Percentiles rank a stretch among this genome's conserved stretches.
Conservation (phyloP, 2,113 vertebrate genomes). For the Chiloscyllium plagiosum region DNA sequence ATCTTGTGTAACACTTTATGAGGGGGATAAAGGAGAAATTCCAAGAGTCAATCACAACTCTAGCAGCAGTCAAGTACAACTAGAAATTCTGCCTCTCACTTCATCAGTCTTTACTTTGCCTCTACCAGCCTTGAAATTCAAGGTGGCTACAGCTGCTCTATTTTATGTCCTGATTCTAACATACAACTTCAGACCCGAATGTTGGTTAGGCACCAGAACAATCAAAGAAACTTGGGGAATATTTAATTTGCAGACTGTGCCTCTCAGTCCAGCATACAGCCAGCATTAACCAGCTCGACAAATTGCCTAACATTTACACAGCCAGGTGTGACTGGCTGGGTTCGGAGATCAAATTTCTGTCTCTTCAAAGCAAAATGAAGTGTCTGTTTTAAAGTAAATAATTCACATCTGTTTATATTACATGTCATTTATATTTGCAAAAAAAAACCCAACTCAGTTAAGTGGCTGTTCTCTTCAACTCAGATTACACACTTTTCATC, state of each 20-base stretch:
- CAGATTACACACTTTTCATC: neutral
- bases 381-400: neutral
- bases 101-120: neutral
- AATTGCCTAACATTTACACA: neutral
- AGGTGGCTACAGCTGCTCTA: neutral
- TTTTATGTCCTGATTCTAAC: neutral
- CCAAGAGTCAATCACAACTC: neutral
- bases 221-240: neutral
- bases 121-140: neutral
- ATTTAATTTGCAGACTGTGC: neutral
- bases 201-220: neutral
- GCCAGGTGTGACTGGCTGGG: neutral
- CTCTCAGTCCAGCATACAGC: neutral
- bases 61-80: neutral
- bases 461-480: neutral
- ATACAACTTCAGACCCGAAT: no score
- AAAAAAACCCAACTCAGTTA: neutral
- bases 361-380: conserved; percentile 2
- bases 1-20: neutral
- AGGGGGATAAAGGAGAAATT: neutral
- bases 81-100: neutral
- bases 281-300: neutral
- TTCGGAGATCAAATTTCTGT: neutral
- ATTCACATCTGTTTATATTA: neutral
- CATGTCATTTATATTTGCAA: neutral